Base-by-base conservation (phyloP, 2,113 vertebrate species). In the Sinocyclocheilus grahami region DNA sequence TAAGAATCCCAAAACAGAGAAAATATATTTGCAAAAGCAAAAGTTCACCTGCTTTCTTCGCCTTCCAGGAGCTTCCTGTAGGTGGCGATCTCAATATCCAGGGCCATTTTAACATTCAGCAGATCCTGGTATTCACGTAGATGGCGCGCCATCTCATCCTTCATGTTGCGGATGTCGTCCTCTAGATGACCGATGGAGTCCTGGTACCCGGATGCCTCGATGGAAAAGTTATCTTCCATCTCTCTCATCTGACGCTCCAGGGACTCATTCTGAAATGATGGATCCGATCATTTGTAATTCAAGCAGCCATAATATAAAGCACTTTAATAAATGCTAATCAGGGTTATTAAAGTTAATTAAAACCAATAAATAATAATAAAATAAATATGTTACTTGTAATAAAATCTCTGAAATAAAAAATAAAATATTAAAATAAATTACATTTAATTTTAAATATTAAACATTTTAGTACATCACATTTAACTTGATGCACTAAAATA, bases 21-120 rank as follows among this genome's bases (percentile, higher is more conserved):
- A 63, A 33, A 18, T 16, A 16, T 67, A 60, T 60, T 18, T 33
- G 6, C 48, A 22, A 22, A 78, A 63, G 24, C 42, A 3, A 62
- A 9, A 24, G 4, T 60, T 0, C 91, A 96, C 97, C 97, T 96
- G 96, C 95, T 96, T 92, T 97, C 97, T 91, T 97, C 96, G 65
- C 96, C 97, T 87, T 97, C 97, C 94, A 97, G 93, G 88, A 97
- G 96, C 91, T 97, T 97, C 91, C 97, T 95, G 93, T 97, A 97
- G 89, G 97, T 97, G 88, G 96, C 96, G 46, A 97, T 97, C 93
- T 97, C 97, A 62, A 97, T 97, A 90, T 97, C 97, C 67, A 97
- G 95, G 24, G 96, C 96, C 96, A 97, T 97, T 94, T 97, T 97
- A 39, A 97, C 96, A 88, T 97, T 97, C 87, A 97, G 95, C 90